Evolutionary conservation across 2,888 invertebrate species (phyloP), one percentile per base, ranked within the genome.

Genomic region (Amphipyra berbera): DNA sequence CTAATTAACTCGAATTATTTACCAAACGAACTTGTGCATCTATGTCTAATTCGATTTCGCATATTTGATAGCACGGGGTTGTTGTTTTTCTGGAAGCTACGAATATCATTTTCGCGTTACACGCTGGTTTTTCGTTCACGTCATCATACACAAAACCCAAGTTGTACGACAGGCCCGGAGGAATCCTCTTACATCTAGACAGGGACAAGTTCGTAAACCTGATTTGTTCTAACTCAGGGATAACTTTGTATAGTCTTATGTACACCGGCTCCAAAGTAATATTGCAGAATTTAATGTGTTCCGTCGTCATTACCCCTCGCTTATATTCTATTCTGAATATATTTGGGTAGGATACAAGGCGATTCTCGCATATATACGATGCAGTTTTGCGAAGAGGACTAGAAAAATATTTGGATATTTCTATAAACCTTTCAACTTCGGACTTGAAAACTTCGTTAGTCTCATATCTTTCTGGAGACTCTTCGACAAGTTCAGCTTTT

Each of bases 11-110:
- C 12, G 12, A 56, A n/a, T 40, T 58, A 13, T n/a, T 30, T 38
- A 38, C 37, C 30, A 56, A 4, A 10, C 88, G 87, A 42, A 82
- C 71, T 61, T 83, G 85, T 6, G 85, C 81, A 12, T 85, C 84
- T 54, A 94, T 88, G 46, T 84, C 68, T 42, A 94, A 74, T 64
- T 91, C 88, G n/a, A 93, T 91, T 79, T 93, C 92, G 65, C 93
- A 94, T 40, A 94, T 85, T 71, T 94, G 94, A 66, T 94, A 94
- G 63, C 94, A 94, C 0, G 94, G 93, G 0, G 94, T 94, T 0
- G 88, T 83, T 0, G 92, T 88, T 78, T 91, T 93, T 69, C 91
- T 88, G 0, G 92, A 89, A 9, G 93, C 93, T 0, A 93, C 94
- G 62, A 93, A 92, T 58, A 93, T 87, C 81, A 94, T 89, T 79